phyloP scores from a whole-genome alignment of 2,113 vertebrate genomes.

The Bucco capensis region DNA sequence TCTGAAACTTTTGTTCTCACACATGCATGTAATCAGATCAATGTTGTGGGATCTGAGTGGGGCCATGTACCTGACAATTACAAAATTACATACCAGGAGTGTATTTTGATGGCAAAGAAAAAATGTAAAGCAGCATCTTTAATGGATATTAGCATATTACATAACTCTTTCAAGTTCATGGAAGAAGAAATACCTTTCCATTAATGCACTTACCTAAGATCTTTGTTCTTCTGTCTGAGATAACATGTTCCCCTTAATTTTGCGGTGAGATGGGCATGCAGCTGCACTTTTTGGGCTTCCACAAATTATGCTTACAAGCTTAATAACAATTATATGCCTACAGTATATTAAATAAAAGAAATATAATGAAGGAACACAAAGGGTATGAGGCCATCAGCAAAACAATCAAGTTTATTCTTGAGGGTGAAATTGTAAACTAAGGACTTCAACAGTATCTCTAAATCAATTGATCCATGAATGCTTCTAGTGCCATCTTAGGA shows the following conservation, averaged over 20 bases:
- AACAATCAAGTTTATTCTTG: not conserved
- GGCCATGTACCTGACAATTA: not conserved
- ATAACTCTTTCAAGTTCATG: not conserved
- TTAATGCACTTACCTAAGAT: not conserved
- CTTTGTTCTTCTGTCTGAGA: not conserved
- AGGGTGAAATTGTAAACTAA: not conserved
- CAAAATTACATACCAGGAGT: not conserved
- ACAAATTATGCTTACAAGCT: not conserved
- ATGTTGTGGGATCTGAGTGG: not conserved
- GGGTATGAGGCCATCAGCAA: not conserved
- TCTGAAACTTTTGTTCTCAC: not conserved
- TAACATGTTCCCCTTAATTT: not conserved
- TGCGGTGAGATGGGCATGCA: not conserved
- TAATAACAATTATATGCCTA: not conserved
- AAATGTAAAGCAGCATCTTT: not conserved
- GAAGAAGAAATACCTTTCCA: not conserved
- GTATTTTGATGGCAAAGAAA: not conserved
- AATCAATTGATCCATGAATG: not conserved
- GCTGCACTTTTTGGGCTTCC: not conserved
- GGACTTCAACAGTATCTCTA: not conserved
- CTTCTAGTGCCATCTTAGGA: not conserved
- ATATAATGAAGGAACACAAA: not conserved
- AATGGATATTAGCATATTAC: not conserved
- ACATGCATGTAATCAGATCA: not conserved
- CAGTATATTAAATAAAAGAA: not conserved